A percentile compares a stretch with the other conserved stretches of the same genome.
These are phyloP conservation scores for Loriculus beryllinus DNA, from an alignment of 2,797 vertebrate species.

Conservation along the genomic window DNA sequence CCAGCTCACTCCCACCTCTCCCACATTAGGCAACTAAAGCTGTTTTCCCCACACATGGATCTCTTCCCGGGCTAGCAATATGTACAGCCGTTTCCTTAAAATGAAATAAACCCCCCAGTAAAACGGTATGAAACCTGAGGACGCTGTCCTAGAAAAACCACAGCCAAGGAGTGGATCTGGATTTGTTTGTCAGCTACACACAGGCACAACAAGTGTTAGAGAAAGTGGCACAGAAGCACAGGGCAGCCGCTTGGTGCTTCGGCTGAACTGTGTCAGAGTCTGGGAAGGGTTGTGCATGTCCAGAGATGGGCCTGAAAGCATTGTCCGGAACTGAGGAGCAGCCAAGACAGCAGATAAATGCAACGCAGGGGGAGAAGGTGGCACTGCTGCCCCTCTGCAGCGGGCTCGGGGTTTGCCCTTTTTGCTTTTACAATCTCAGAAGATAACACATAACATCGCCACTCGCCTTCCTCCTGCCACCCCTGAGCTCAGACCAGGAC, in stretches of 20 bases:
- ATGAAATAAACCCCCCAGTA: neutral
- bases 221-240: constrained; percentile 30
- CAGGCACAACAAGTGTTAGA: constrained; percentile 35
- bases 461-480: neutral
- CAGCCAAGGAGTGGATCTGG: neutral
- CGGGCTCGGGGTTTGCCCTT: neutral
- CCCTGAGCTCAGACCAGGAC: neutral
- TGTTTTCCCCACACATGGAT: neutral
- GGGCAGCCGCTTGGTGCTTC: rapidly evolving
- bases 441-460: constrained; percentile 37
- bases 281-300: neutral
- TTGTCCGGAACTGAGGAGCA: rapidly evolving
- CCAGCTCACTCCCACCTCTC: neutral
- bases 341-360: neutral
- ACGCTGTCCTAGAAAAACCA: neutral
- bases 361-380: neutral
- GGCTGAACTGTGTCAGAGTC: rapidly evolving
- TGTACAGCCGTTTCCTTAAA: neutral
- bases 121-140: neutral
- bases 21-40: neutral
- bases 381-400: rapidly evolving
- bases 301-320: neutral
- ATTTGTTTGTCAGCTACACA: neutral
- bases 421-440: neutral
- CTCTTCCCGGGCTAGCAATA: neutral